Base-by-base conservation (phyloP, 2,797 vertebrate species). In the Gallinago solitaria region DNA sequence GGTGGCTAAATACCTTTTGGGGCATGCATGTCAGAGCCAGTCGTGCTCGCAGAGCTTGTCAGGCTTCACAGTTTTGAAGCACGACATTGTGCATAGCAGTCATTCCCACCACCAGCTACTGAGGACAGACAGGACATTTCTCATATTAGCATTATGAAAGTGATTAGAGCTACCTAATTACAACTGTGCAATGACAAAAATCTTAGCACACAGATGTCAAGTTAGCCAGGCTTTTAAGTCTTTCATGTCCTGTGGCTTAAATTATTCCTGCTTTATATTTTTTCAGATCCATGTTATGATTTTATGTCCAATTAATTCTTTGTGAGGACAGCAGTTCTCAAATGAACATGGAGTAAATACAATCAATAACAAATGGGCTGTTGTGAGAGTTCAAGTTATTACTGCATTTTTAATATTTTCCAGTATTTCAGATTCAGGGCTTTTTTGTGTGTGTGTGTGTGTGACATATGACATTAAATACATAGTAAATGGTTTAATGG, bases 131-230 rank as follows among this genome's bases (percentile, higher is more conserved):
- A 28, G 95, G 84, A 88, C 79, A 33, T 79, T 95, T 90, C 76
- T 68, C 5, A 0, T 87, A 95, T 92, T 87, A 95, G 56, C 74
- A 93, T 94, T 83, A 41, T 8, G 50, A 67, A 35, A 67, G 30
- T 67, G 86, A 95, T 97, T 89, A 96, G 35, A 87, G 67, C 39
- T 79, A 95, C 57, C 81, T 96, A 95, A 96, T 96, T 96, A 94
- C 68, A 96, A 79, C 79, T 94, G 51, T 60, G 39, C 61, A 84
- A 37, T 37, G 86, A 96, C 78, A 97, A 95, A 92, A 80, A 76
- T 81, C 85, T 87, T 76, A 91, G 75, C 48, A 68, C 47, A 60
- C 53, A 84, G 51, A 91, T 82, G 77, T 85, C 65, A 88, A 73
- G 73, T 76, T 89, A 95, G 64, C 32, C 28, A 67, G 53, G 69